A percentile compares a stretch with the other conserved stretches of the same genome.
These are phyloP conservation scores for Talpa occidentalis DNA, from an alignment of 2,113 vertebrate species.

Conservation along the genomic window DNA sequence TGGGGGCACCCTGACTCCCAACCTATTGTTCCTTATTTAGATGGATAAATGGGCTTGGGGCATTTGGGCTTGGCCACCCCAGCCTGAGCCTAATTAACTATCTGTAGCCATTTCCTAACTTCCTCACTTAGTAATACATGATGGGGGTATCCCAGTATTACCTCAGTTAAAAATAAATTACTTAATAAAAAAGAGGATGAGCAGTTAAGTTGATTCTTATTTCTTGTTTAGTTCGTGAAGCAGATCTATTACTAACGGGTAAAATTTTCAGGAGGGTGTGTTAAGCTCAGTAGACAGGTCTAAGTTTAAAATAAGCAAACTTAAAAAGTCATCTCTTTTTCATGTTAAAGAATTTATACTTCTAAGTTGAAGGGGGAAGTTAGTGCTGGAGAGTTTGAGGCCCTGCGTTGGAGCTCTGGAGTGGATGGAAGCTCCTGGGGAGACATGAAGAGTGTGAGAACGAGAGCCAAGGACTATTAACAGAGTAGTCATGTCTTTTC, in stretches of 20 bases:
- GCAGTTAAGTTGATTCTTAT: not conserved
- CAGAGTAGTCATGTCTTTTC: slow-evolving; percentile 7
- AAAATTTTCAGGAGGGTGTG: not conserved
- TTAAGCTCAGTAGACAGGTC: not conserved
- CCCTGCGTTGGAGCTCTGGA: not conserved
- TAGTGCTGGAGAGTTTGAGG: not conserved
- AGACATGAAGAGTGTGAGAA: not conserved
- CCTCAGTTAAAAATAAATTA: no score
- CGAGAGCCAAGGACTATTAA: not conserved
- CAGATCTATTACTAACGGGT: slow-evolving; percentile 4
- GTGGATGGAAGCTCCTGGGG: not conserved
- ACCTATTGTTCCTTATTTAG: no score
- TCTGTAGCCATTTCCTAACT: no score
- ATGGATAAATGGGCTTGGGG: no score
- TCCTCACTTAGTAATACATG: no score
- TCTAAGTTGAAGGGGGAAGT: not conserved
- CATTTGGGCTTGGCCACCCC: no score
- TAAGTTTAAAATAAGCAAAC: slow-evolving; percentile 47
- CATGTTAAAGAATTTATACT: not conserved
- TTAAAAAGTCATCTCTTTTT: slow-evolving; percentile 41
- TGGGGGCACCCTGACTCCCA: no score
- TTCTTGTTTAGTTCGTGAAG: not conserved
- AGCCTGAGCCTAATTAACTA: no score
- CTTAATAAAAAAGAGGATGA: not conserved
- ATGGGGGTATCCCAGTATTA: no score